These are phyloP conservation scores for Holothuria scabra DNA, from an alignment of 53 echinoderm and acorn worm species.

Conservation along the genomic window DNA sequence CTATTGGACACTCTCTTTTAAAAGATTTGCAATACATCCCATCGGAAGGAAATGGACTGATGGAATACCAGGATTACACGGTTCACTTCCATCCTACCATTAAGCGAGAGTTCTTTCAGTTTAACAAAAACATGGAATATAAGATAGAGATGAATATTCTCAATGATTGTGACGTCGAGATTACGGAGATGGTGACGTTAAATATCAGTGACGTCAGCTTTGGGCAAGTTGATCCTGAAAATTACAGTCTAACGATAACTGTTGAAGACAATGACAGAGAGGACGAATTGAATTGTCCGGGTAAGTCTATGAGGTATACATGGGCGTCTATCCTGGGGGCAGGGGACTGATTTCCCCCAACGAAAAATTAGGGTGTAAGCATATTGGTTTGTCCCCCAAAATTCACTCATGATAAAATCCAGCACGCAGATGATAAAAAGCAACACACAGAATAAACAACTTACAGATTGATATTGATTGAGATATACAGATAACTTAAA, in stretches of 20 bases:
- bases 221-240: not conserved
- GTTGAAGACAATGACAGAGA: slow-evolving; percentile 20
- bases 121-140: not conserved
- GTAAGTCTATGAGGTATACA: not conserved
- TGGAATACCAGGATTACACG: slow-evolving; percentile 37
- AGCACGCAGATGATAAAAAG: too few relatives aligned
- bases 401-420: too few relatives aligned
- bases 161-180: slow-evolving; percentile 41
- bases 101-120: not conserved
- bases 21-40: slow-evolving; percentile 15
- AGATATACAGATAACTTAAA: too few relatives aligned
- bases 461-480: too few relatives aligned
- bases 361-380: too few relatives aligned
- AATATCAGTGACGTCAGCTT: not conserved
- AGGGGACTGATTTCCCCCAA: too few relatives aligned
- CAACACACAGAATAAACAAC: too few relatives aligned
- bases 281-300: not conserved
- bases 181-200: not conserved
- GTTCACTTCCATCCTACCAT: slow-evolving; percentile 15
- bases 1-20: too few relatives aligned
- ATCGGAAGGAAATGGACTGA: slow-evolving; percentile 1
- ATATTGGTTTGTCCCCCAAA: too few relatives aligned
- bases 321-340: too few relatives aligned
- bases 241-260: not conserved
- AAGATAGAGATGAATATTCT: not conserved